A percentile compares a stretch with the other conserved stretches of the same genome.
Conservation (phyloP, 1,140 invertebrate species). For the Steinernema feltiae region DNA sequence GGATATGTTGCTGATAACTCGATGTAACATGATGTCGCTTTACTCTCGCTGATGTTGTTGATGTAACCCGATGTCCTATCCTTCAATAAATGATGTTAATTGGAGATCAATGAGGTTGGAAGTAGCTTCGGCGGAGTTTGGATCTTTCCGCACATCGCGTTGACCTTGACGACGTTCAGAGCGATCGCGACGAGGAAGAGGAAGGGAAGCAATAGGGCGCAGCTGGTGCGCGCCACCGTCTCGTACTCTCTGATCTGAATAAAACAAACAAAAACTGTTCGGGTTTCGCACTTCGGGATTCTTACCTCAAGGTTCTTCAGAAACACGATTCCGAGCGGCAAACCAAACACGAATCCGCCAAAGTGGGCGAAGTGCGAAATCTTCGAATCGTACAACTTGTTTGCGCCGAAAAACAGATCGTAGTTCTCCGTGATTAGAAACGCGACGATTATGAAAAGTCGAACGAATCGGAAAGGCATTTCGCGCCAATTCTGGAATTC, state of each 20-base stretch:
- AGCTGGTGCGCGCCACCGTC: neutral
- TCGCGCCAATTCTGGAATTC: neutral
- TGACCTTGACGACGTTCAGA: neutral
- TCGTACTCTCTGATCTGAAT: neutral
- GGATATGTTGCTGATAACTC: too few species aligned
- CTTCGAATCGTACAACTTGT: neutral
- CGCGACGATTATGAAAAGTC: neutral
- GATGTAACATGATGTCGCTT: too few species aligned
- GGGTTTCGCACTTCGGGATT: neutral
- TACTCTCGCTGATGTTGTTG: too few species aligned
- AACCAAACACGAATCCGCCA: neutral
- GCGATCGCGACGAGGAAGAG: neutral
- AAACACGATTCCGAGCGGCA: neutral
- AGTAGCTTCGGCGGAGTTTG: too few species aligned
- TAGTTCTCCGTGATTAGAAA: neutral
- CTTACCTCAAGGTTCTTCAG: neutral
- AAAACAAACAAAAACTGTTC: too few species aligned
- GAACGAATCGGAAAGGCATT: neutral
- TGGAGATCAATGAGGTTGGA: too few species aligned
- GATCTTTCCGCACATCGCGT: neutral
- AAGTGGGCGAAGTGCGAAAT: neutral
- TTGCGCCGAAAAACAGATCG: neutral
- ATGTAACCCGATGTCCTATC: too few species aligned
- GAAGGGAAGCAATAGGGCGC: neutral
- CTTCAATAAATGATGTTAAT: too few species aligned